phyloP scores from a whole-genome alignment of 2,888 invertebrate genomes.

The Synanthedon myopaeformis region DNA sequence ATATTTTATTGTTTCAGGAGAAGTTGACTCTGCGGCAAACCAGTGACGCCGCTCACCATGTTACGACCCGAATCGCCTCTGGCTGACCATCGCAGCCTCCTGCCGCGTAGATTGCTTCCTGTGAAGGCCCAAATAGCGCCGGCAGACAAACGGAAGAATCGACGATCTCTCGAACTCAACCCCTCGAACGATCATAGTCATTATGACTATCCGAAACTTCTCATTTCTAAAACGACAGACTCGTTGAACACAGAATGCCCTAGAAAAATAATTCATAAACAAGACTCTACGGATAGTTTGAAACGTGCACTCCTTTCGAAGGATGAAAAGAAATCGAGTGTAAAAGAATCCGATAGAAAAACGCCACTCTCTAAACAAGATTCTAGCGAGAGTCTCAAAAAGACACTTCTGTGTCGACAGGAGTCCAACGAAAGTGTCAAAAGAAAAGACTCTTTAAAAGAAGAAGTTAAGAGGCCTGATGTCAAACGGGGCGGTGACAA shows the following conservation, averaged over 20 bases:
- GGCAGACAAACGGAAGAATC: constrained; percentile 55
- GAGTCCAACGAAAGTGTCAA: constrained; percentile 59
- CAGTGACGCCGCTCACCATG: constrained; percentile 50
- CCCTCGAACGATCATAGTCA: constrained; percentile 43
- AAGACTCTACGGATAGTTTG: constrained; percentile 58
- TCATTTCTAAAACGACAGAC: constrained; percentile 64
- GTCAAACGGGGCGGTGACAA: constrained; percentile 53
- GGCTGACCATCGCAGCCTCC: constrained; percentile 65
- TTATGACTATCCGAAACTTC: constrained; percentile 59
- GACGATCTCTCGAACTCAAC: constrained; percentile 62
- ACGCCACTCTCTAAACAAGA: constrained; percentile 44
- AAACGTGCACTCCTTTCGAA: constrained; percentile 52
- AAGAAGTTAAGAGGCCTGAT: constrained; percentile 42
- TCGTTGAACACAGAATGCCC: constrained; percentile 62
- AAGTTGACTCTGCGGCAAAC: constrained; percentile 39
- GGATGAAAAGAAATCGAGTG: constrained; percentile 46
- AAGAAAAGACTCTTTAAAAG: constrained; percentile 43
- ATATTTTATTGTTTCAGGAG: constrained; percentile 40
- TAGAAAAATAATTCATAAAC: constrained; percentile 52
- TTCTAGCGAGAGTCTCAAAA: constrained; percentile 56
- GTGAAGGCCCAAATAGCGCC: constrained; percentile 61
- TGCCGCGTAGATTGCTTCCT: constrained; percentile 57
- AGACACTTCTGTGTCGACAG: constrained; percentile 47
- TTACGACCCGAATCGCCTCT: constrained; percentile 67
- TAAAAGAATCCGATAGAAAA: constrained; percentile 46